Conservation (phyloP, 2,888 invertebrate species). For the Polylopha cassiicola region DNA sequence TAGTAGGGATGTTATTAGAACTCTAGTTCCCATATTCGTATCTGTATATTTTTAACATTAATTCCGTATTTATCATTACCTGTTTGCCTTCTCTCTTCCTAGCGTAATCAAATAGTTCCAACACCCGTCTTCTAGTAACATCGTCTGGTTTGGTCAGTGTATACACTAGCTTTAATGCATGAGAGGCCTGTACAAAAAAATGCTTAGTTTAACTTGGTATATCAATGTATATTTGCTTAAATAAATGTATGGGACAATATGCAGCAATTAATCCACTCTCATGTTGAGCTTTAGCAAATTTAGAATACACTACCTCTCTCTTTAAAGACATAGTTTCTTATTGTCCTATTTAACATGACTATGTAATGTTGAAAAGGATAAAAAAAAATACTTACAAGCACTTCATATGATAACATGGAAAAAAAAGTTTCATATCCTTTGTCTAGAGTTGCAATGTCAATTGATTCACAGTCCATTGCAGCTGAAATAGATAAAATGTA, state of each 20-base stretch:
- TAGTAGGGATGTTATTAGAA: too few relatives aligned
- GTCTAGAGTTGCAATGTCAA: conserved; percentile 56
- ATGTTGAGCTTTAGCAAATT: too few relatives aligned
- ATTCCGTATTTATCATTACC: too few relatives aligned
- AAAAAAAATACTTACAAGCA: conserved; percentile 45
- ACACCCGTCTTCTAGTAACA: conserved; percentile 59
- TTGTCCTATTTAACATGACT: background rate
- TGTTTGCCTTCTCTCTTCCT: conserved; percentile 59
- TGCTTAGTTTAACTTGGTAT: background rate
- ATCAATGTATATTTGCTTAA: background rate
- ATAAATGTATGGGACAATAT: background rate
- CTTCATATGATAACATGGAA: conserved; percentile 54
- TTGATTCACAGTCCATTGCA: conserved; percentile 61
- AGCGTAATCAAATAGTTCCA: conserved; percentile 54
- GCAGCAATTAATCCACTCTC: too few relatives aligned
- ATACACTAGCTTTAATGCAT: conserved; percentile 63
- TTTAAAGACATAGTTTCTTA: too few relatives aligned
- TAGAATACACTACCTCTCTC: too few relatives aligned
- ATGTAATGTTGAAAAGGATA: background rate
- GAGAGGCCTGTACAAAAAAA: conserved; percentile 48
- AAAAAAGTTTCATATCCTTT: conserved; percentile 67
- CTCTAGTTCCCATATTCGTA: too few relatives aligned
- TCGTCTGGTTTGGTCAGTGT: conserved; percentile 65
- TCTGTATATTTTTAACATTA: too few relatives aligned
- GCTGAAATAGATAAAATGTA: conserved; percentile 39